Evolutionary conservation across 2,888 invertebrate genomes (phyloP), one percentile per base, ranked within the genome.

Genomic region (Acholoe squamosa): DNA sequence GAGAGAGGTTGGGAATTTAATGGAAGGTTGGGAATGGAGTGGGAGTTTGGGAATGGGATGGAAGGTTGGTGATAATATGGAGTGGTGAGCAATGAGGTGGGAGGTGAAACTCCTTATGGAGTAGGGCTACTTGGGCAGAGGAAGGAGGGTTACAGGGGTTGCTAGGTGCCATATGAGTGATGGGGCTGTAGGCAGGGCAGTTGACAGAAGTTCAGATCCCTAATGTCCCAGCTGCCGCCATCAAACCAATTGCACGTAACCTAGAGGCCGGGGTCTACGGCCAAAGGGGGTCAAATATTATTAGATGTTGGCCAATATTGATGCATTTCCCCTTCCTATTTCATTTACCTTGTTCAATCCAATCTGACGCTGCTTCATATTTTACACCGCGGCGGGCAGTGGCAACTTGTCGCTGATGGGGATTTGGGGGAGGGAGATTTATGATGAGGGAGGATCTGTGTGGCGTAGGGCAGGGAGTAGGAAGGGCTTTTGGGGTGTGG

Each of bases 271-370:
- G 22, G 77, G 10, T 76, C 28, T 28, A 51, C 19, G 89, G 43
- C 52, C 54, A 52, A 28, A 43, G 54, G 28, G 84, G 90, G 90
- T 90, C 90, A 80, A 76, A 77, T 80, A 90, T 90, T 77, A 90
- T 90, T 90, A 90, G 80, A 80, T 90, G 90, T 90, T 90, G 90
- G 80, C 54, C 90, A 77, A 90, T 90, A 90, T 90, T 90, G 90
- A 80, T 80, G 90, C 33, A 51, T 19, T 43, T 31, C 28, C 84
- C 80, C 31, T 84, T 80, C 90, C 80, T 56, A 90, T 90, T 90
- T 90, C 90, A 90, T 80, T 80, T 80, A 89, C 71, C 89, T 67
- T 89, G 89, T 89, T 89, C 89, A 51, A 89, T 89, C 84, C 90
- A 90, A 90, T 90, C 54, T 80, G 54, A 84, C 25, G 56, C 31